Evolutionary conservation across 37 sponge, comb jelly and placozoan genomes (phyloP).

Genomic region (Ianthella basta): DNA sequence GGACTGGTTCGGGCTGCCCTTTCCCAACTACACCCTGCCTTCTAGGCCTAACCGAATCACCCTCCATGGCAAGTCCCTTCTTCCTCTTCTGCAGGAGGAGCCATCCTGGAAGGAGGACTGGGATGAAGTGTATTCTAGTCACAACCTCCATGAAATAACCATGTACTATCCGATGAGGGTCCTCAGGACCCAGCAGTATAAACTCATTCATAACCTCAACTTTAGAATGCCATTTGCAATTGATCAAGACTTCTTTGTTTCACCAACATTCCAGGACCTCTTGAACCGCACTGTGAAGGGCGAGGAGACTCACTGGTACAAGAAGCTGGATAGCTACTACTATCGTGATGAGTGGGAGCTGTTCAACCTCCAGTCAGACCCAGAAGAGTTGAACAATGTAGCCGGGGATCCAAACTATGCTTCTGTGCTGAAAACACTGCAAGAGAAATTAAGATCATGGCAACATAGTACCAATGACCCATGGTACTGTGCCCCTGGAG

Average conservation of each 20-base stretch:
- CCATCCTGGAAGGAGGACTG: conserved; percentile 38
- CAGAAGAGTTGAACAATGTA: conserved; percentile 60
- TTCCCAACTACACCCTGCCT: conserved; percentile 61
- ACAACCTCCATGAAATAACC: conserved; percentile 76
- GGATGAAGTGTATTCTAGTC: conserved; percentile 74
- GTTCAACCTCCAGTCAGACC: conserved; percentile 62
- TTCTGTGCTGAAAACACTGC: conserved; percentile 29
- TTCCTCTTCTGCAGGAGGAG: conserved; percentile 60
- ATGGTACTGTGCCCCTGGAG: conserved; percentile 67
- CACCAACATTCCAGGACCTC: conserved; percentile 68
- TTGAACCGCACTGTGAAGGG: conserved; percentile 54
- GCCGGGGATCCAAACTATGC: conserved; percentile 39
- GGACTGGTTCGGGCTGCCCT: conserved; percentile 72
- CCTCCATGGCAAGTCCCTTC: conserved; percentile 43
- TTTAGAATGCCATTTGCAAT: conserved; percentile 80
- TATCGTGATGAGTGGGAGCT: conserved; percentile 78
- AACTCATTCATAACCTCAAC: conserved; percentile 74
- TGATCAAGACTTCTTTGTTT: conserved; percentile 63
- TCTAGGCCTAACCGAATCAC: conserved; percentile 35
- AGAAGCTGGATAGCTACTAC: conserved; percentile 70
- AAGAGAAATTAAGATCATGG: conserved; percentile 53
- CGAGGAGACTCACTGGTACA: conserved; percentile 68
- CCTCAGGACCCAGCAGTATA: conserved; percentile 38
- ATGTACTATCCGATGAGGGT: conserved; percentile 89
- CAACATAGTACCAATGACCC: conserved; percentile 70